These are phyloP conservation scores for Diorhabda elongata DNA, from an alignment of 1,140 invertebrate species.

Conservation along the genomic window DNA sequence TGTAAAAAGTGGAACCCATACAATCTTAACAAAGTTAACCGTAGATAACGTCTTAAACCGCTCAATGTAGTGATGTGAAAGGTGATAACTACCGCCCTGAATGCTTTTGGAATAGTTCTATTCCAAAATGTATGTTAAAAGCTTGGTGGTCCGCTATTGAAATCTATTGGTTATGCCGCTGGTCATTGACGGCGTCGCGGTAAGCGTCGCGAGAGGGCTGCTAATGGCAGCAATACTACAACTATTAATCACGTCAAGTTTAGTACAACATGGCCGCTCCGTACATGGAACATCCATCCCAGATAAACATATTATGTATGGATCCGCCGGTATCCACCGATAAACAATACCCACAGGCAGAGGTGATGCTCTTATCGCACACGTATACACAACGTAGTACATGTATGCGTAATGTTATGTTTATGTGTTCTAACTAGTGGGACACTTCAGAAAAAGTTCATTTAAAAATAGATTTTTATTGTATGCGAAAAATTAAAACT, in stretches of 20 bases:
- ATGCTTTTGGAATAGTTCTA: too few relatives aligned
- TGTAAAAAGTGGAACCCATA: too few relatives aligned
- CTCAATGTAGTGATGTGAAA: too few relatives aligned
- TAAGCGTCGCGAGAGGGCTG: constrained; percentile 37
- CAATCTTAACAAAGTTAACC: too few relatives aligned
- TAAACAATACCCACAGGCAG: constrained; percentile 40
- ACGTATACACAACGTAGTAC: constrained; percentile 27
- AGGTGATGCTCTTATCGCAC: constrained; percentile 26
- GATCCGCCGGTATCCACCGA: constrained; percentile 38
- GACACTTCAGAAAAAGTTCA: neutral
- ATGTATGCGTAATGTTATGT: neutral
- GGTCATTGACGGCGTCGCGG: constrained; percentile 20
- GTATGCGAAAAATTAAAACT: too few relatives aligned
- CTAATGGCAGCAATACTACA: constrained; percentile 44
- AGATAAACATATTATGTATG: constrained; percentile 47
- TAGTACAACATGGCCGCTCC: constrained; percentile 44
- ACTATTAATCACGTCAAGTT: constrained; percentile 46
- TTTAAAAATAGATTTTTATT: too few relatives aligned
- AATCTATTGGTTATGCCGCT: neutral
- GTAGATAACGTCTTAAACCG: too few relatives aligned
- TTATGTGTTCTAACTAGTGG: neutral
- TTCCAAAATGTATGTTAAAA: too few relatives aligned
- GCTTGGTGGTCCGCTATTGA: too few relatives aligned
- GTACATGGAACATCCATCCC: constrained; percentile 46
- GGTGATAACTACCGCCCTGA: too few relatives aligned